Base-by-base conservation (phyloP, 2,888 invertebrate species). In the Pardosa pseudoannulata region DNA sequence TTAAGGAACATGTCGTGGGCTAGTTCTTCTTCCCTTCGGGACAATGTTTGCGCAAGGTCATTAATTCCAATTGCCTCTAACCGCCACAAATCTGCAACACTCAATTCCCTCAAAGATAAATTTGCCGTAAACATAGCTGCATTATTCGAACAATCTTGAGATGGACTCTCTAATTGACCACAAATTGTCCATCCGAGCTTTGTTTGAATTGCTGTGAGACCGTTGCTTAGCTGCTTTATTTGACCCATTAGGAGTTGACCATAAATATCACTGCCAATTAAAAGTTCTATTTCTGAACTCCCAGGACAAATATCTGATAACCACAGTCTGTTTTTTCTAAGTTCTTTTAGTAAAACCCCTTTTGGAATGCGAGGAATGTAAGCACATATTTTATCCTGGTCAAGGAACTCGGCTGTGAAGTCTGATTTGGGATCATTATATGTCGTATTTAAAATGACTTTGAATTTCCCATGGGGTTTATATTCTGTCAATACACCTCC, bases 171-270 rank as follows among this genome's bases (percentile, higher is more conserved):
- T 62, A 27, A 23, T 28, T 27, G 23, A 23, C 16, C 62, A 5
- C 62, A 19, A 9, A 62, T 62, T 62, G 62, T 27, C 62, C 62
- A 62, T 62, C 13, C 62, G 3, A 62, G 28, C 27, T 11, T 62
- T 62, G 62, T 62, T 62, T 62, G 62, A 28, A 62, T 62, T 62
- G 62, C 23, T 23, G 62, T 62, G 23, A 50, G 50, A 16, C 50
- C 50, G 16, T 16, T 16, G 9, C 19, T 5, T 19, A 19, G 50
- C 50, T 50, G 62, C 27, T 28, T 3, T 1, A 62, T 62, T 62
- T 16, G 23, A 62, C 27, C 62, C 13, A 6, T 62, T 13, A 62
- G 62, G 19, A 62, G 19, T 5, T 62, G 19, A 3, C 27, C 62
- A 62, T 62, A 62, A 62, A 28, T 11, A 27, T 62, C 62, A 28